Percentiles rank a stretch among this genome's conserved stretches.
These are phyloP conservation scores for Papilio demoleus DNA, from an alignment of 2,888 invertebrate species.

Conservation along the genomic window DNA sequence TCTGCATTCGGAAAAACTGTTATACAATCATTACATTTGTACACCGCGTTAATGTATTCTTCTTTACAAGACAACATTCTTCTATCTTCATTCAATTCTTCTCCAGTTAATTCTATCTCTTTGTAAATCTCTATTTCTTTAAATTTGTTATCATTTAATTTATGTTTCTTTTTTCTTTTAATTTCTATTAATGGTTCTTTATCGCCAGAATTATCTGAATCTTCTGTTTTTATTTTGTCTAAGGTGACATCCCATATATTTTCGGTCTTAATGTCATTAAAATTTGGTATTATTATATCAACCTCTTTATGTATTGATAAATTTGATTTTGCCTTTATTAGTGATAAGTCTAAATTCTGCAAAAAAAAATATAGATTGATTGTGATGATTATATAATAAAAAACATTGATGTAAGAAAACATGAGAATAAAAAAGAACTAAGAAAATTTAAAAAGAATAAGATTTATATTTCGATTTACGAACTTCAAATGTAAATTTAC, in stretches of 20 bases:
- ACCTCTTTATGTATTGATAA: constrained; percentile 22
- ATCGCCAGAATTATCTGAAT: constrained; percentile 43
- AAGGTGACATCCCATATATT: constrained; percentile 27
- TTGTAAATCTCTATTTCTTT: constrained; percentile 50
- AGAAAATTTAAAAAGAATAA: no score
- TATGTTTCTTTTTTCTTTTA: constrained; percentile 46
- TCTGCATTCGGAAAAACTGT: constrained; percentile 68
- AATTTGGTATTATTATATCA: constrained; percentile 15
- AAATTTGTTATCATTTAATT: constrained; percentile 42
- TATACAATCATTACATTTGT: constrained; percentile 66
- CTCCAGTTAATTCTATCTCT: constrained; percentile 57
- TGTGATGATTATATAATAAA: not conserved
- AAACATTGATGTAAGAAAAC: no score
- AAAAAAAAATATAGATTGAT: not conserved
- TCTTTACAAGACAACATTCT: constrained; percentile 52
- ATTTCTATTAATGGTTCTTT: constrained; percentile 47
- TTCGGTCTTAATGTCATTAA: constrained; percentile 39
- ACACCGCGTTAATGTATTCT: constrained; percentile 71
- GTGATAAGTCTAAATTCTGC: constrained; percentile 28
- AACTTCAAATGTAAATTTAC: no score
- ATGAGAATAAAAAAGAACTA: no score
- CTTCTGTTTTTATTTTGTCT: constrained; percentile 45
- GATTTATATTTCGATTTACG: no score
- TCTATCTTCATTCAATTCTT: constrained; percentile 64
- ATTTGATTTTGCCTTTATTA: constrained; percentile 15